These are phyloP conservation scores for Hoplostethus mediterraneus DNA, from an alignment of 2,797 vertebrate species.

Conservation along the genomic window DNA sequence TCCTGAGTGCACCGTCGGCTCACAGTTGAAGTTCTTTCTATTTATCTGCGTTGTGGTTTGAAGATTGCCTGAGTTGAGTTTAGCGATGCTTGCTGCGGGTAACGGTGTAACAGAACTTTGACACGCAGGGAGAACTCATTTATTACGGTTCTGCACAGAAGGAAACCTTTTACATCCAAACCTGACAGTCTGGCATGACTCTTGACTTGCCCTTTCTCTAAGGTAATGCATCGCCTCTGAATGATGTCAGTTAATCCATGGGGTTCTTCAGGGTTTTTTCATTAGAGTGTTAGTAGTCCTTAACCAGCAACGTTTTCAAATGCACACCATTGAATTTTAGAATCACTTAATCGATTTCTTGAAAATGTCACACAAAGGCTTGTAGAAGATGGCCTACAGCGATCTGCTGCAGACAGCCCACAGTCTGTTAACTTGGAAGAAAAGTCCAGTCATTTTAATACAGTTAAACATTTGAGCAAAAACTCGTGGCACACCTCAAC, in stretches of 20 bases:
- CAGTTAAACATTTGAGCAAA: too few species aligned
- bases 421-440: too few species aligned
- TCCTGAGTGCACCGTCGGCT: conserved; percentile 61
- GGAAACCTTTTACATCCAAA: conserved; percentile 42
- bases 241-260: conserved; percentile 40
- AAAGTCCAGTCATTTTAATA: too few species aligned
- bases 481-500: too few species aligned
- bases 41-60: conserved; percentile 61
- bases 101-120: conserved; percentile 54
- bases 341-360: conserved; percentile 31
- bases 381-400: neutral
- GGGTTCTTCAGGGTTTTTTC: conserved; percentile 3
- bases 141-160: conserved; percentile 60
- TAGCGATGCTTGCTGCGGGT: conserved; percentile 68
- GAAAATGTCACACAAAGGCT: conserved; percentile 15
- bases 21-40: conserved; percentile 66
- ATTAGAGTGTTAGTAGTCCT: neutral
- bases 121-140: conserved; percentile 61
- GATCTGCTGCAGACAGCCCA: neutral
- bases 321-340: conserved; percentile 24
- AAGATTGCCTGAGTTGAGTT: conserved; percentile 69
- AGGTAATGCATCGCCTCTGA: conserved; percentile 36
- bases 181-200: conserved; percentile 32
- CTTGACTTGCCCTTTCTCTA: conserved; percentile 28
- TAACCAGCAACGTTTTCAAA: conserved; percentile 9